A percentile compares a stretch with the other conserved stretches of the same genome.
Evolutionary conservation across 2,113 vertebrate species (phyloP).

Genomic region (Seriola aureovittata): DNA sequence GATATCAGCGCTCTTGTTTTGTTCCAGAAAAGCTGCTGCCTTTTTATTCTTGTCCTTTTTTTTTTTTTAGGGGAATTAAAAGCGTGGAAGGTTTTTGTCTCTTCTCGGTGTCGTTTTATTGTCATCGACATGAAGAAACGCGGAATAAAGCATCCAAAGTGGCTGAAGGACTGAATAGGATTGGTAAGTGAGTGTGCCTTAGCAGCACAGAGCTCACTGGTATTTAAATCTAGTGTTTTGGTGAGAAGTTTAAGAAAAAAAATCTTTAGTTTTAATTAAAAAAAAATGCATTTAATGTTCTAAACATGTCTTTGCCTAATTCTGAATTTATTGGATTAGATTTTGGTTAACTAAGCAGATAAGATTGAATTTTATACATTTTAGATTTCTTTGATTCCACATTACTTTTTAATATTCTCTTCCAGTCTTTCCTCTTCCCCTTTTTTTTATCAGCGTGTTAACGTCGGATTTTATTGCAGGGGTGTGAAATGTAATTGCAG

Average conservation of each 20-base stretch:
- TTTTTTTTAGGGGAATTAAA: conserved; percentile 17
- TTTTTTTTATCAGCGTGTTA: conserved; percentile 28
- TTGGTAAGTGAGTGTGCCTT: conserved; percentile 58
- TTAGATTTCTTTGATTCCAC: background rate
- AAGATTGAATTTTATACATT: background rate
- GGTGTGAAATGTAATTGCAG: conserved; percentile 69
- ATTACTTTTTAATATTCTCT: background rate
- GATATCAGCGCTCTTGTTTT: conserved; percentile 15
- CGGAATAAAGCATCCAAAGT: conserved; percentile 70
- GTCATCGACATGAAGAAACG: conserved; percentile 68
- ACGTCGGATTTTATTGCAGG: conserved; percentile 63
- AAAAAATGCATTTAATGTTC: background rate
- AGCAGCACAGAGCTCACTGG: conserved; percentile 21
- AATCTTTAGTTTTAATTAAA: background rate
- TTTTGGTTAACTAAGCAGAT: background rate
- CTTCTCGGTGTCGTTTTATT: conserved; percentile 29
- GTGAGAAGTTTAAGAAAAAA: conserved; percentile 22
- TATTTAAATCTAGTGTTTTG: conserved; percentile 23
- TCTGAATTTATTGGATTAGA: background rate
- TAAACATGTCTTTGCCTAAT: background rate
- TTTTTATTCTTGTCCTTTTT: background rate
- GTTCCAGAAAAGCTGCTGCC: background rate
- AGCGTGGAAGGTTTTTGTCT: conserved; percentile 10
- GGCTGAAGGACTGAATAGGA: conserved; percentile 66
- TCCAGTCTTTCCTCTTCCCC: background rate